These are phyloP conservation scores for Cecidostiba fungosa DNA, from an alignment of 2,888 invertebrate genomes.

Conservation along the genomic window DNA sequence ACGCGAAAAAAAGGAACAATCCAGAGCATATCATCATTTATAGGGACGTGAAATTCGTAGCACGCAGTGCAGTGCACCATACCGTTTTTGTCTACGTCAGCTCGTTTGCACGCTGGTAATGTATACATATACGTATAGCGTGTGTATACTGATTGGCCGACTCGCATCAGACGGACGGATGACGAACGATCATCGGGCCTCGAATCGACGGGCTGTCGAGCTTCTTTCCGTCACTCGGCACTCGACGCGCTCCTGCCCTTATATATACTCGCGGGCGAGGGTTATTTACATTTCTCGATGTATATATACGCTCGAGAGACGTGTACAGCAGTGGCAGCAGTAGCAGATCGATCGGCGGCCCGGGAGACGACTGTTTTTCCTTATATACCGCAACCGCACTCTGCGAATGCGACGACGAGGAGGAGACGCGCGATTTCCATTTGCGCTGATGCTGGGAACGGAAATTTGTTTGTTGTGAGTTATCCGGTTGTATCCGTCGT, in stretches of 20 bases:
- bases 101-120: not conserved
- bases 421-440: constrained; percentile 42
- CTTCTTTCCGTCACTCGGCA: constrained; percentile 18
- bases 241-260: constrained; percentile 10
- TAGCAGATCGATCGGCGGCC: constrained; percentile 32
- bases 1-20: too few species aligned
- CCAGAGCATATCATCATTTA: not conserved
- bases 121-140: not conserved
- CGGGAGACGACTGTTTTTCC: constrained; percentile 26
- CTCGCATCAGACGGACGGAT: constrained; percentile 15
- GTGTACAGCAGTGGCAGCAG: not conserved
- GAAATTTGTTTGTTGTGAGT: constrained; percentile 40
- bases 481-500: too few species aligned
- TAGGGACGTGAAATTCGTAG: not conserved
- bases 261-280: constrained; percentile 20
- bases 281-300: constrained; percentile 49
- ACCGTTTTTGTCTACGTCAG: not conserved
- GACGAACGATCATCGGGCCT: constrained; percentile 53
- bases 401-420: not conserved
- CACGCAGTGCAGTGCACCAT: too few species aligned
- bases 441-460: constrained; percentile 31
- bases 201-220: constrained; percentile 53
- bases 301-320: not conserved
- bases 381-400: not conserved
- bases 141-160: constrained; percentile 36